Percentiles rank a stretch among this genome's conserved stretches.
Evolutionary conservation across 2,113 vertebrate species (phyloP).

Genomic region (Salvelinus namaycush): DNA sequence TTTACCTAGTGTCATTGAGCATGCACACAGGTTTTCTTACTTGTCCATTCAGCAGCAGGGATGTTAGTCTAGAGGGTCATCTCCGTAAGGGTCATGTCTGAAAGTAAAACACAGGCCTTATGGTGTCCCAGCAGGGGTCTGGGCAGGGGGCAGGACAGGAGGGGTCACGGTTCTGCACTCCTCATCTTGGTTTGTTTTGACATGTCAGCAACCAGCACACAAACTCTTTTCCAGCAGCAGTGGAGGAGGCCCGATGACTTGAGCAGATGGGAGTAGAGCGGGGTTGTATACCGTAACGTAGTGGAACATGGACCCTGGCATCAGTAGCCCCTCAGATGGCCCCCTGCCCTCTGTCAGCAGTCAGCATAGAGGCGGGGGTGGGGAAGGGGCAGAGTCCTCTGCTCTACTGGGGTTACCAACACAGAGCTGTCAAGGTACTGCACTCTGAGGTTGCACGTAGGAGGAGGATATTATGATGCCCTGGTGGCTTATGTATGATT

Average conservation of each 20-base stretch:
- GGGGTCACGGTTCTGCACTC: conserved; percentile 19
- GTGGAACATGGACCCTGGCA: conserved; percentile 11
- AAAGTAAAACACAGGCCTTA: conserved; percentile 71
- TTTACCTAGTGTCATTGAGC: conserved; percentile 55
- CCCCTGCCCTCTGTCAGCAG: conserved; percentile 8
- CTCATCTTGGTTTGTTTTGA: conserved; percentile 37
- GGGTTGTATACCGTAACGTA: background rate
- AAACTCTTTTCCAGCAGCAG: conserved; percentile 41
- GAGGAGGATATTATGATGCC: background rate
- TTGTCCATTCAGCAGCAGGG: conserved; percentile 54
- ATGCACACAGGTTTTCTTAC: conserved; percentile 41
- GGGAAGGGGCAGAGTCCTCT: conserved; percentile 1
- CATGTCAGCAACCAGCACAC: conserved; percentile 35
- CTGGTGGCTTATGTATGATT: background rate
- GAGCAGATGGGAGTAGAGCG: conserved; percentile 60
- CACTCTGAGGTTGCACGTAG: background rate
- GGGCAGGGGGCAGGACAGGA: conserved; percentile 32
- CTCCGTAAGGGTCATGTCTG: conserved; percentile 47
- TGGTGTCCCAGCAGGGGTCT: conserved; percentile 56
- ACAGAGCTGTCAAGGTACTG: background rate
- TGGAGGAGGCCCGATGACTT: conserved; percentile 40
- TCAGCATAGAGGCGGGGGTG: no score
- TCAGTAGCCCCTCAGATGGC: conserved; percentile 13
- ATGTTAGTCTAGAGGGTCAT: conserved; percentile 60
- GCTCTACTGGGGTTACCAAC: background rate